phyloP scores from a whole-genome alignment of 23 tunicate species.

The Halocynthia roretzi region DNA sequence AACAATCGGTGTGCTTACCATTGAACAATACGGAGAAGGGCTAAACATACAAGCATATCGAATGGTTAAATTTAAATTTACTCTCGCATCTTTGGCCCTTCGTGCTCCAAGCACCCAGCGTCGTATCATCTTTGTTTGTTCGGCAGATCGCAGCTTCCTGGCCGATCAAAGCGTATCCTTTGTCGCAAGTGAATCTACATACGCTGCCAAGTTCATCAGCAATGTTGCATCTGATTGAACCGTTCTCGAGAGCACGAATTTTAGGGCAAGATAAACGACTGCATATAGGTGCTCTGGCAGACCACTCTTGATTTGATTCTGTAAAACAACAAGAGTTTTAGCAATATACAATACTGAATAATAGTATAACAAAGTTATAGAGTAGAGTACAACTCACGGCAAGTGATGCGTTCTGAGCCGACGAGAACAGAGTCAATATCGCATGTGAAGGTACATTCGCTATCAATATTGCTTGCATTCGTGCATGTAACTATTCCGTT shows the following conservation, averaged over 20 bases:
- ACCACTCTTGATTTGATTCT: background rate
- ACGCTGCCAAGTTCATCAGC: constrained; percentile 28
- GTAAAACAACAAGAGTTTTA: background rate
- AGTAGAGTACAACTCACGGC: background rate
- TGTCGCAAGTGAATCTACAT: constrained; percentile 43
- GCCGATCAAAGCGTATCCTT: constrained; percentile 25
- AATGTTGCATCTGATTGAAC: constrained; percentile 35
- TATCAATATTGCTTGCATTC: background rate
- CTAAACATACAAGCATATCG: background rate
- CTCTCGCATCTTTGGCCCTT: constrained; percentile 40
- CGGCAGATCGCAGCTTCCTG: constrained; percentile 7
- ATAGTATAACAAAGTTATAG: too few relatives aligned
- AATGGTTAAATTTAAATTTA: background rate
- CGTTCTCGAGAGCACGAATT: background rate
- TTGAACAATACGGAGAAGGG: too few relatives aligned
- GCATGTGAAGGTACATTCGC: background rate
- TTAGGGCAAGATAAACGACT: constrained; percentile 25
- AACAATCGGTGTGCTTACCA: background rate
- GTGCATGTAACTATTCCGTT: too few relatives aligned
- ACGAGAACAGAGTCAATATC: background rate
- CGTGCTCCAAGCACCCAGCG: constrained; percentile 25
- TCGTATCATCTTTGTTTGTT: background rate
- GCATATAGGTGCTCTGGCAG: background rate
- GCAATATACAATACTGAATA: background rate
- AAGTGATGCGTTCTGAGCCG: background rate